Conservation (phyloP, 1,140 invertebrate genomes). For the Phocides pigmalion region DNA sequence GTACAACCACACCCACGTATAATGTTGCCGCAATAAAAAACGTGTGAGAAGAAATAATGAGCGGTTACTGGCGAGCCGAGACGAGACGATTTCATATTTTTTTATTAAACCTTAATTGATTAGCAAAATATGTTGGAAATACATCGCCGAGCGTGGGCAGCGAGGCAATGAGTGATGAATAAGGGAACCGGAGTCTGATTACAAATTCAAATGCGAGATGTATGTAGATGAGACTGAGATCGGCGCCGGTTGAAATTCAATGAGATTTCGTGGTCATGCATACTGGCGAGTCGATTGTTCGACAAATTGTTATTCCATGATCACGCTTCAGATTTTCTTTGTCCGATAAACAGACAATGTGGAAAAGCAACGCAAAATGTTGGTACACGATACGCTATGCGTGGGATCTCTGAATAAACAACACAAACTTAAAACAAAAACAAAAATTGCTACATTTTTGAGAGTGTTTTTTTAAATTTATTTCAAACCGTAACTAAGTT, state of each 20-base stretch:
- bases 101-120: slow-evolving; percentile 75
- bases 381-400: slow-evolving; percentile 6
- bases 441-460: too few species aligned
- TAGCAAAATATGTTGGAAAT: slow-evolving; percentile 43
- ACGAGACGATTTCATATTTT: slow-evolving; percentile 72
- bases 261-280: slow-evolving; percentile 60
- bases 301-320: slow-evolving; percentile 60
- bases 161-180: slow-evolving; percentile 70
- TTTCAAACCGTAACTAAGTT: too few species aligned
- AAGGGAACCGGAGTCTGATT: slow-evolving; percentile 65
- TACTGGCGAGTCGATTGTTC: slow-evolving; percentile 44
- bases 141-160: slow-evolving; percentile 8
- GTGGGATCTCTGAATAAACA: slow-evolving; percentile 24
- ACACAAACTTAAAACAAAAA: too few species aligned
- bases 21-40: slow-evolving; percentile 84
- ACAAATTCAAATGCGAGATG: slow-evolving; percentile 75
- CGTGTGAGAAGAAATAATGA: slow-evolving; percentile 83
- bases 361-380: slow-evolving; percentile 15
- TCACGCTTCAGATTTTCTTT: slow-evolving; percentile 32
- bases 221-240: slow-evolving; percentile 66
- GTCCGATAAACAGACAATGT: slow-evolving; percentile 33
- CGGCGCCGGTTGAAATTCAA: slow-evolving; percentile 62
- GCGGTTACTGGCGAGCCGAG: slow-evolving; percentile 79
- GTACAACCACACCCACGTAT: slow-evolving; percentile 84
- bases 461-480: too few species aligned